phyloP scores from a whole-genome alignment of 2,888 invertebrate species.

The Tridacna crocea region DNA sequence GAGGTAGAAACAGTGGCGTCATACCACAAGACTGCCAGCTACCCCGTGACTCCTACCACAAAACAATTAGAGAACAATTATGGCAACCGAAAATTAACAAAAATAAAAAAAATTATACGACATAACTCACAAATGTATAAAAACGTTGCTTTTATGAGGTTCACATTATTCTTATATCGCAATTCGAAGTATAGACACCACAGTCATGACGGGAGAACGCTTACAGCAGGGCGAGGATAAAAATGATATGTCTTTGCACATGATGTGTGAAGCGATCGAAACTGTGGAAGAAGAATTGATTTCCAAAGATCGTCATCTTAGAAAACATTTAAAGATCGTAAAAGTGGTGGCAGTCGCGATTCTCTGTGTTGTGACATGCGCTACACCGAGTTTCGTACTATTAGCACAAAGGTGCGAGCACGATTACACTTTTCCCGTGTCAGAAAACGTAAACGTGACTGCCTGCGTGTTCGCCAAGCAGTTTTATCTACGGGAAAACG shows the following conservation, averaged over 20 bases:
- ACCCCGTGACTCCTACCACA: too few species aligned
- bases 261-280: slow-evolving; percentile 6
- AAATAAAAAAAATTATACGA: too few species aligned
- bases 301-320: not conserved
- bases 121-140: too few species aligned
- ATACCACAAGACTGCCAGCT: too few species aligned
- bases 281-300: not conserved
- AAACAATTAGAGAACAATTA: too few species aligned
- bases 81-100: too few species aligned
- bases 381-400: not conserved
- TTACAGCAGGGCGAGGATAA: too few species aligned
- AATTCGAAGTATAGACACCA: too few species aligned
- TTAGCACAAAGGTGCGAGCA: not conserved
- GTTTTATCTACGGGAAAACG: slow-evolving; percentile 19
- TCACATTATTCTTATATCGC: too few species aligned
- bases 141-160: too few species aligned
- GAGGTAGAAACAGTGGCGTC: too few species aligned
- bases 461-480: slow-evolving; percentile 25
- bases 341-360: not conserved
- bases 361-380: not conserved
- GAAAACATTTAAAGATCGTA: not conserved
- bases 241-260: not conserved
- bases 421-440: not conserved
- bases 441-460: not conserved
- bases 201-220: too few species aligned